Base-by-base conservation (phyloP, 2,797 vertebrate species). In the Galagoides demidoff region DNA sequence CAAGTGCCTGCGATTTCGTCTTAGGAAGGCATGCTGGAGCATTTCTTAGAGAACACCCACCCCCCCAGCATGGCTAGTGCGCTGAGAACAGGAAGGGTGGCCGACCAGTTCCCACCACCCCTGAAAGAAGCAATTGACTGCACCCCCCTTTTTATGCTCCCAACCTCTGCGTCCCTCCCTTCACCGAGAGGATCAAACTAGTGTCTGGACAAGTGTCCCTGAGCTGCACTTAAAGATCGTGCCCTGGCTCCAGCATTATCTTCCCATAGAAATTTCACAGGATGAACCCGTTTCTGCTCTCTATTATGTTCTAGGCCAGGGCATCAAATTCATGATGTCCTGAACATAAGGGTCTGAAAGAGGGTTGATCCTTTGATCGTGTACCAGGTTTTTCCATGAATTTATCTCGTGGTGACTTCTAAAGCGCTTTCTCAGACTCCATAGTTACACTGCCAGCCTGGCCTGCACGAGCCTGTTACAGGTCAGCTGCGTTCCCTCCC, bases 211-310 rank as follows among this genome's bases (percentile, higher is more conserved):
- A 90, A 89, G 68, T 29, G 57, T 66, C 95, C 82, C 68, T 34
- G 19, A 74, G 89, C 16, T 92, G 16, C 77, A 87, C 37, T 89
- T 61, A 71, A 19, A 89, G 64, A 95, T 90, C 43, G 85, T 22
- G 27, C 7, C 2, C 27, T 3, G 12, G 66, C 70, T 90, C 70
- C 16, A 82, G 85, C 61, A 78, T 83, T 90, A 96, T 89, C 84
- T 88, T 89, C 55, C 87, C 43, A n/a, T 34, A 87, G 70, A 96
- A 96, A 86, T 92, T 31, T 76, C 55, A 94, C 55, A 74, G 3
- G 59, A 84, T 43, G 87, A 76, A 76, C 77, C 85, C 43, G 37
- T 29, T 95, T 97, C 85, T 96, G 92, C 74, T 92, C 55, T 43
- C 39, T 81, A 52, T 85, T 85, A 78, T 71, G 45, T 85, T 91